Evolutionary conservation across 2,113 vertebrate species (phyloP), one percentile per base, ranked within the genome.

Genomic region (Agapornis roseicollis): DNA sequence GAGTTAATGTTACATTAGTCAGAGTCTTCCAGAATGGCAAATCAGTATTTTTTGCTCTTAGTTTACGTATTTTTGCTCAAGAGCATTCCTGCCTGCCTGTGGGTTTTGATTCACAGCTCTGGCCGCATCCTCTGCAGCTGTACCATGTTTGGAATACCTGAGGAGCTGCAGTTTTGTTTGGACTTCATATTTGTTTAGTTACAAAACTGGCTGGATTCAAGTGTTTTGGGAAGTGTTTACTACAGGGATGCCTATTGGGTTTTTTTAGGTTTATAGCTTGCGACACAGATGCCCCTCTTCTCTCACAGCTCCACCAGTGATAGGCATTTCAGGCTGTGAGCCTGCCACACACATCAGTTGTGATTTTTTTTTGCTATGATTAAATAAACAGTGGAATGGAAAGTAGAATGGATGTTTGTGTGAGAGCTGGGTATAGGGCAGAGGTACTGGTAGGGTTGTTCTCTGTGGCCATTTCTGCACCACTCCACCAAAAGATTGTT

Each of bases 381-480:
- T 52, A 80, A 71, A 53, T 19, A 17, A n/a, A 4, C 14, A 25
- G 9, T 64, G 63, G 12, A 60, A 33, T 23, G 9, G 44, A 23
- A 69, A 42, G 15, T 6, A 25, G 35, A 33, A 17, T 23, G 46
- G 35, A 13, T 24, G 8, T 31, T 55, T 25, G 10, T 28, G 19
- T 18, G 58, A 39, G 35, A 28, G 41, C 31, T 23, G 39, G 19
- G 8, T 56, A 6, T 17, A 11, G 19, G 17, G 46, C 10, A 27
- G 35, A 44, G n/a, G 28, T 79, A 9, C 5, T 1, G 0, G 11
- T 15, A 55, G 28, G 25, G 4, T 7, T 5, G 13, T 31, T 60
- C 49, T 80, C 20, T 1, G 1, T 25, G 78, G 9, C 4, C 3
- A 4, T 10, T 88, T 7, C 15, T 56, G 9, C 37, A 31, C 7